These are phyloP conservation scores for Trinectes maculatus DNA, from an alignment of 2,113 vertebrate species.

Conservation along the genomic window DNA sequence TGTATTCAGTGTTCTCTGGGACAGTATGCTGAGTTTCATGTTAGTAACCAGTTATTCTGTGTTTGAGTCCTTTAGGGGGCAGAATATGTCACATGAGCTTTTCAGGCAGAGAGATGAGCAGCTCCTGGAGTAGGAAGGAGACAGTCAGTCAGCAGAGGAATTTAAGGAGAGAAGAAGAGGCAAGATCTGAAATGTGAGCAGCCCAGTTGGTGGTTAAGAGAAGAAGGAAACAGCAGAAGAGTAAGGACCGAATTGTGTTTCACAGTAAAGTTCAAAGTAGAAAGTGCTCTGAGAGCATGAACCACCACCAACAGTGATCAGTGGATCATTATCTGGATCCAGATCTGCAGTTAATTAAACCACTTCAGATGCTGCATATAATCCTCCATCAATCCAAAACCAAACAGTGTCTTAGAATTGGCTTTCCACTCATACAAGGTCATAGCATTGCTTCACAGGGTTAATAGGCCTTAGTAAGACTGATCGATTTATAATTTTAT, in stretches of 20 bases:
- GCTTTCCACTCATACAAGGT: background rate
- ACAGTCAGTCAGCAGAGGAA: conserved; percentile 1
- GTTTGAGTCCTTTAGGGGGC: conserved; percentile 46
- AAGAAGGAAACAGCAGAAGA: no score
- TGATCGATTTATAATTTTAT: no score
- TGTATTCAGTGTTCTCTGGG: background rate
- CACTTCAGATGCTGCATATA: no score
- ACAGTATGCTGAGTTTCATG: background rate
- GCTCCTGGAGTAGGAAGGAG: conserved; percentile 18
- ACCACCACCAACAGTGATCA: no score
- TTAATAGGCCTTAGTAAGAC: no score
- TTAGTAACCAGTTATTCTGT: conserved; percentile 7
- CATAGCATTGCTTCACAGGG: background rate
- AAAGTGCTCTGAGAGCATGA: background rate
- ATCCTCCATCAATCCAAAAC: background rate
- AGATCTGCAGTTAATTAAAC: no score
- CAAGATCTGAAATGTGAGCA: conserved; percentile 21
- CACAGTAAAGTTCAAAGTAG: background rate
- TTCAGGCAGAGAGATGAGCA: conserved; percentile 20
- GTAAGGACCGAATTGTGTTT: background rate
- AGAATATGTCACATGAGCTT: conserved; percentile 29
- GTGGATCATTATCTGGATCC: no score
- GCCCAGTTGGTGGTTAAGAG: conserved; percentile 1
- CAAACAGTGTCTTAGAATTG: background rate
- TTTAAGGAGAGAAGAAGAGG: conserved; percentile 14